Base-by-base conservation (phyloP, 2,797 vertebrate genomes). In the Sebastes matsubarae region DNA sequence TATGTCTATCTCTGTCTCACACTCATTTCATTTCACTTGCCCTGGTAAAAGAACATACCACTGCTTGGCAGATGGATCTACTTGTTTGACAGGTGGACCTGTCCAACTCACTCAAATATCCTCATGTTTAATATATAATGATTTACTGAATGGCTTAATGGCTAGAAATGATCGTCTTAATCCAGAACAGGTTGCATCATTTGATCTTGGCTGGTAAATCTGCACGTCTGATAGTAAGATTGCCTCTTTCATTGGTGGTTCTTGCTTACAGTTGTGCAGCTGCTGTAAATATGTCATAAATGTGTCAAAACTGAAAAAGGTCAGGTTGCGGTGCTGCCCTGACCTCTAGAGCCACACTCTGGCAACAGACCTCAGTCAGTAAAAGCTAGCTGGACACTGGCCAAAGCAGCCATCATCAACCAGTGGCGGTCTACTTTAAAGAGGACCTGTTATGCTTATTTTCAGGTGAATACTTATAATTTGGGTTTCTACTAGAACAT, bases 341-440 rank as follows among this genome's bases (percentile, higher is more conserved):
- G 82, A 79, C 52, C 84, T 52, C 77, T 78, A 46, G 14, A 78
- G 24, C 29, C 57, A 14, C 61, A 25, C 1, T 66, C 60, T 63
- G 42, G 46, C 54, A 54, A 38, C 67, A 74, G 64, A 60, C 29
- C 61, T 50, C 79, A 60, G 46, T 80, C 71, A 58, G 46, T 46
- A 24, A 83, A 71, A 85, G 46, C 57, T 54, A 10, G 30, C 69
- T 88, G 72, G 79, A 88, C 13, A 1, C 4, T 46, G 42, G 59
- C 86, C 81, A 88, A 85, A 80, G 78, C 75, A 75, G 57, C 60
- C 80, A 70, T 79, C 73, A 57, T 68, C 76, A 75, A 54, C 61
- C 50, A 20, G 57, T 57, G 55, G 55, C 14, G 38, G 54, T 70
- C 30, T 50, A 20, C 42, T 50, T 50, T 50, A 50, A 50, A 50